Conservation (phyloP, 2,888 invertebrate genomes). For the Caenorhabditis virilis region DNA sequence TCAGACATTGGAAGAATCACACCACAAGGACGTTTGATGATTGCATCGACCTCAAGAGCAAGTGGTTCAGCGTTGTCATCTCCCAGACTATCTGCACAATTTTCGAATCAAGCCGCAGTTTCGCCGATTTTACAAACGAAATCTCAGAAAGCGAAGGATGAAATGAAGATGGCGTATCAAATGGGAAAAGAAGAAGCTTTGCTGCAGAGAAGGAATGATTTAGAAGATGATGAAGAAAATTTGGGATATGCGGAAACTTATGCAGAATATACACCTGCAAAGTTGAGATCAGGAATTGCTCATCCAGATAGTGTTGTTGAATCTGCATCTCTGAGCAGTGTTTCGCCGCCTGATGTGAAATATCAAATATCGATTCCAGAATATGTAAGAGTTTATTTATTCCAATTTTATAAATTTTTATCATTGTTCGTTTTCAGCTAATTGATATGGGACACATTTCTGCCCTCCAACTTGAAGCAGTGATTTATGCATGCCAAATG, state of each 20-base stretch:
- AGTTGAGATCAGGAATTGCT: conserved; percentile 80
- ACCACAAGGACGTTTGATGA: conserved; percentile 11
- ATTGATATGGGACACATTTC: conserved; percentile 86
- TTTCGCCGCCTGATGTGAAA: conserved; percentile 66
- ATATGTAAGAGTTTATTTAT: conserved; percentile 73
- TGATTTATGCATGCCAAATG: conserved; percentile 94
- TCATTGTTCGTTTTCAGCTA: conserved; percentile 41
- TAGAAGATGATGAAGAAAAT: conserved; percentile 77
- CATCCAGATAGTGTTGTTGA: conserved; percentile 99
- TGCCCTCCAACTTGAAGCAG: conserved; percentile 93
- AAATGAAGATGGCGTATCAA: conserved; percentile 50
- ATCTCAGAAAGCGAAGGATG: conserved; percentile 52
- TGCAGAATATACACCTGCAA: conserved; percentile 95
- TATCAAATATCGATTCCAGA: conserved; percentile 78
- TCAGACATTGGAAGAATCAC: background rate
- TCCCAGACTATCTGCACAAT: conserved; percentile 2
- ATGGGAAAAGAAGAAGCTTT: conserved; percentile 33
- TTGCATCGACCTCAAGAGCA: background rate
- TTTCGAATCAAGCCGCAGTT: conserved; percentile 2
- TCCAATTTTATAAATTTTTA: background rate
- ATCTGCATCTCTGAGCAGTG: conserved; percentile 88
- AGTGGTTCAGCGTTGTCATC: conserved; percentile 10
- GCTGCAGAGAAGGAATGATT: conserved; percentile 26
- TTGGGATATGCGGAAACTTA: conserved; percentile 98
- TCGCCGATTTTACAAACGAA: conserved; percentile 29